Evolutionary conservation across 2,113 vertebrate genomes (phyloP).

Genomic region (Lamprotornis superbus): DNA sequence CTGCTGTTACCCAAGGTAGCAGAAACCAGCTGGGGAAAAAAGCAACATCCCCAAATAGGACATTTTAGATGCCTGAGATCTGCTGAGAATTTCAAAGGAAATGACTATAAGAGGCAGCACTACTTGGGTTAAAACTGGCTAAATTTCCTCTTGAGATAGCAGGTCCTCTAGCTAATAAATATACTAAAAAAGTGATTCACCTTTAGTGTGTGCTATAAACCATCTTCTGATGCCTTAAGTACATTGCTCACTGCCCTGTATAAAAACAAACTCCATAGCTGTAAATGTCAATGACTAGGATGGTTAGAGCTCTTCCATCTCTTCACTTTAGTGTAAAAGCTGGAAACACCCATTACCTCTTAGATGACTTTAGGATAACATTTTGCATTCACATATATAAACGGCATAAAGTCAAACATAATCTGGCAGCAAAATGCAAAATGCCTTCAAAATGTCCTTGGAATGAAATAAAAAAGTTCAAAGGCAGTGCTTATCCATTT

Average conservation of each 20-base stretch:
- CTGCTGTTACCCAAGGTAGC: conserved; percentile 73
- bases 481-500: conserved; percentile 30
- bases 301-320: conserved; percentile 72
- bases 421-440: conserved; percentile 65
- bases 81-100: conserved; percentile 78
- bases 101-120: conserved; percentile 64
- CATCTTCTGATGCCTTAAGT: conserved; percentile 78
- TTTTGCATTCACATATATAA: conserved; percentile 75
- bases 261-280: conserved; percentile 80
- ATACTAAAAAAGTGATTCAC: conserved; percentile 78
- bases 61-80: conserved; percentile 59
- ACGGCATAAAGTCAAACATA: conserved; percentile 74
- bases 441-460: conserved; percentile 58
- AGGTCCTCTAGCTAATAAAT: conserved; percentile 77
- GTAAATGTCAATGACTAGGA: conserved; percentile 81
- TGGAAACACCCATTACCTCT: conserved; percentile 73
- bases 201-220: conserved; percentile 78
- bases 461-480: conserved; percentile 58
- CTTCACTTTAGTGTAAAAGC: conserved; percentile 60
- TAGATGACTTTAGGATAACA: conserved; percentile 72
- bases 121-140: conserved; percentile 75
- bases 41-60: conserved; percentile 63
- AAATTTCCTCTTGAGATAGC: conserved; percentile 74
- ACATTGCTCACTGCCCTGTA: conserved; percentile 79
- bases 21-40: conserved; percentile 59